Conservation (phyloP, 1,140 invertebrate genomes). For the Liolophura sinensis region DNA sequence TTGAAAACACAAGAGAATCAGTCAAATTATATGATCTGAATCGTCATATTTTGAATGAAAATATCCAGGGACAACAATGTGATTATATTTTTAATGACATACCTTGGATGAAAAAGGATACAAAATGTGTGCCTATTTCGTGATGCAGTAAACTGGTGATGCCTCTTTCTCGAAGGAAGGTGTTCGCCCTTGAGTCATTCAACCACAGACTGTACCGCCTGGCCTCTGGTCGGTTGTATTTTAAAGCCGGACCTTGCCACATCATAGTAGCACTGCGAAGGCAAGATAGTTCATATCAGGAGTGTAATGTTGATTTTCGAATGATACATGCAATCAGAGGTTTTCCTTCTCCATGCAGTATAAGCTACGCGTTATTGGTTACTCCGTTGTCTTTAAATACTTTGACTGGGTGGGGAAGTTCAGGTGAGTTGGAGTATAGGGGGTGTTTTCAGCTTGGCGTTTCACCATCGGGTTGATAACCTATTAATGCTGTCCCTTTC, state of each 20-base stretch:
- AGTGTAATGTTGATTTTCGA: background rate
- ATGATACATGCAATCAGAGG: background rate
- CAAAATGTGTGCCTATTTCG: constrained; percentile 59
- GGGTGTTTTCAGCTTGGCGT: no score
- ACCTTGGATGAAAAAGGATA: constrained; percentile 40
- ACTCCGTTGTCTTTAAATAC: no score
- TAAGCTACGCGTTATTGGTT: background rate
- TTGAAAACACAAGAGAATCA: no score
- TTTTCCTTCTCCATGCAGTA: background rate
- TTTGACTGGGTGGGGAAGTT: no score
- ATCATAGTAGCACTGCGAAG: constrained; percentile 50
- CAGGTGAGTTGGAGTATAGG: no score
- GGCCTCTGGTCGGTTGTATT: constrained; percentile 46
- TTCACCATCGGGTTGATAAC: no score
- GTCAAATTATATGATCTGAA: no score
- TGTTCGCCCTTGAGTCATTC: constrained; percentile 48
- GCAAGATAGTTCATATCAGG: constrained; percentile 6
- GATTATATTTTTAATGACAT: no score
- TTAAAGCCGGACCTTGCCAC: constrained; percentile 50
- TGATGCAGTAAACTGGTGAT: constrained; percentile 53
- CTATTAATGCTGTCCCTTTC: no score
- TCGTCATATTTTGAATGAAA: no score
- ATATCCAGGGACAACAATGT: no score
- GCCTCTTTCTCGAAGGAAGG: constrained; percentile 48
- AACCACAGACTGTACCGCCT: constrained; percentile 51